Percentiles rank a stretch among this genome's conserved stretches.
phyloP scores from a whole-genome alignment of 2,888 invertebrate genomes.

The Pachliopta kotzebuea region DNA sequence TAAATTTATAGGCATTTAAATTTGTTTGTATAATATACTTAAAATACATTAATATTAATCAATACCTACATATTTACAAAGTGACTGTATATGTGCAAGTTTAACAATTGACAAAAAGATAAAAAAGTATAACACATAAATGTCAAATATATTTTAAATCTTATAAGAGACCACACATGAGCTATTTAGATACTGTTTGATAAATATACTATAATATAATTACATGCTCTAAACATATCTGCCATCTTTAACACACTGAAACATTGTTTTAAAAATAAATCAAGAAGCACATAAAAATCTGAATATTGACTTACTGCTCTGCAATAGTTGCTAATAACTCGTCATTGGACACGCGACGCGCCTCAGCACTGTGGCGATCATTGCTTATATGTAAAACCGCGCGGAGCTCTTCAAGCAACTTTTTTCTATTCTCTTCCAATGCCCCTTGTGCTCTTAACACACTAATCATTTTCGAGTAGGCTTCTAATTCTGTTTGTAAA shows the following conservation, averaged over 20 bases:
- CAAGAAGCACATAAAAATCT: constrained; percentile 46
- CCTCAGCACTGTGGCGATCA: constrained; percentile 95
- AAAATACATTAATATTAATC: not conserved
- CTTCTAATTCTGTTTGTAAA: constrained; percentile 90
- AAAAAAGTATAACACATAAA: constrained; percentile 31
- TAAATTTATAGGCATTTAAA: constrained; percentile 17
- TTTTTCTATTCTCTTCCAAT: constrained; percentile 90
- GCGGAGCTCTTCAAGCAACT: constrained; percentile 90
- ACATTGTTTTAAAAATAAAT: constrained; percentile 66
- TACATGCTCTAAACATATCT: constrained; percentile 39
- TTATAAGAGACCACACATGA: constrained; percentile 35
- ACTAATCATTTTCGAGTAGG: constrained; percentile 93
- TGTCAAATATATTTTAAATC: constrained; percentile 39
- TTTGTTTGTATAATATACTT: constrained; percentile 4
- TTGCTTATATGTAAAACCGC: constrained; percentile 91
- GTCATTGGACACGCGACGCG: constrained; percentile 94
- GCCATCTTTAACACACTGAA: constrained; percentile 69
- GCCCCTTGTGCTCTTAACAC: constrained; percentile 96
- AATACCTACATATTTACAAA: constrained; percentile 14
- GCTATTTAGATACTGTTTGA: constrained; percentile 20
- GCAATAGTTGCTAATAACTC: constrained; percentile 94
- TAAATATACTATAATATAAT: constrained; percentile 10
- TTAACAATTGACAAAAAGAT: constrained; percentile 30
- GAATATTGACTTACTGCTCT: constrained; percentile 86
- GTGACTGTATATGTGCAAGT: constrained; percentile 21